Conservation (phyloP, 2,888 invertebrate species). For the Liodrosophila aerea region DNA sequence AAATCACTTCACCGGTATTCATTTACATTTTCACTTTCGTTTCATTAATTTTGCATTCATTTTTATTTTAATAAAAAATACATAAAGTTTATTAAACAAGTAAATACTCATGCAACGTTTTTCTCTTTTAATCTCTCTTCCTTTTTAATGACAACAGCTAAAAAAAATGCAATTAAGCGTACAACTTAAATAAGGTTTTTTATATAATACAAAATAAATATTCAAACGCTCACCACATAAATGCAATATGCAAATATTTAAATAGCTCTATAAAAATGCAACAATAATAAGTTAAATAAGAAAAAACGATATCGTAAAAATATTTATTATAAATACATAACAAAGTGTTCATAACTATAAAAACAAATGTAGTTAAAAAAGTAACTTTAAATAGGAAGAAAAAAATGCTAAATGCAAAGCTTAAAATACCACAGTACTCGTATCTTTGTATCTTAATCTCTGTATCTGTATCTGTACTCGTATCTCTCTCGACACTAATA, state of each 20-base stretch:
- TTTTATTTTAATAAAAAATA: conserved; percentile 5
- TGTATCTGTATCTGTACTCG: conserved; percentile 30
- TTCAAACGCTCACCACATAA: conserved; percentile 35
- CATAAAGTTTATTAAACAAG: background rate
- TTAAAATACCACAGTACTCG: conserved; percentile 26
- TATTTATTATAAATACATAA: conserved; percentile 37
- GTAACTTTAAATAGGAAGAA: conserved; percentile 17
- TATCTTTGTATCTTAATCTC: conserved; percentile 43
- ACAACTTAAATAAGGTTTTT: conserved; percentile 49
- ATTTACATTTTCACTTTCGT: conserved; percentile 13
- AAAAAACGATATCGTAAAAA: conserved; percentile 16
- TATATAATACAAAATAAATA: conserved; percentile 25
- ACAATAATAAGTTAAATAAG: conserved; percentile 20
- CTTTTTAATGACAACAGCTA: conserved; percentile 44
- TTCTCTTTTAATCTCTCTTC: conserved; percentile 45
- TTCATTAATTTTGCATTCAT: conserved; percentile 15
- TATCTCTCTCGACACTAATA: conserved; percentile 31
- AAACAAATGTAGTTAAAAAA: conserved; percentile 42
- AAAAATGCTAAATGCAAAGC: conserved; percentile 50
- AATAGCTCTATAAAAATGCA: conserved; percentile 37
- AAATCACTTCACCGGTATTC: conserved; percentile 1
- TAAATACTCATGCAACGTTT: conserved; percentile 55
- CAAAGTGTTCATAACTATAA: conserved; percentile 65
- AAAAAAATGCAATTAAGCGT: conserved; percentile 49
- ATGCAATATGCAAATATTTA: conserved; percentile 59